phyloP scores from a whole-genome alignment of 2,888 invertebrate species.

The Ophion ellenae region DNA sequence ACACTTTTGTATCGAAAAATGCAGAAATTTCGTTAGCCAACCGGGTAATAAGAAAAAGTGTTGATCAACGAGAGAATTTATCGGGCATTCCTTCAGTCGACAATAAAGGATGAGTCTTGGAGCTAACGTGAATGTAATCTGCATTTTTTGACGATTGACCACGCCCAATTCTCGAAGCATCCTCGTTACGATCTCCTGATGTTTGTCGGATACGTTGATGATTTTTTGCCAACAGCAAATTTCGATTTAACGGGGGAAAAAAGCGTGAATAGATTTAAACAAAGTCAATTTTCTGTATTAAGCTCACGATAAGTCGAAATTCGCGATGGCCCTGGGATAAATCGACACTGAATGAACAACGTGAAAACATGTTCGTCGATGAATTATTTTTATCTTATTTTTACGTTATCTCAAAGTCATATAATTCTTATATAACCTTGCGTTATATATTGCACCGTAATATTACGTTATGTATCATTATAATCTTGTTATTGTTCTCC shows the following conservation, averaged over 20 bases:
- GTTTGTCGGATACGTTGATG: not conserved
- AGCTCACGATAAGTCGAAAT: constrained; percentile 24
- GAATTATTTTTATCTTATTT: too few relatives aligned
- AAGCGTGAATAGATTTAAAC: constrained; percentile 50
- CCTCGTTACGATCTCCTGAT: constrained; percentile 15
- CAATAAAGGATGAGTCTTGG: constrained; percentile 53
- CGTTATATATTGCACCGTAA: too few relatives aligned
- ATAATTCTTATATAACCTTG: too few relatives aligned
- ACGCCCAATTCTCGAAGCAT: constrained; percentile 37
- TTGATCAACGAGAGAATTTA: constrained; percentile 20
- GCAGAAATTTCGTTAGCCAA: constrained; percentile 45
- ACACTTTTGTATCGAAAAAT: constrained; percentile 59
- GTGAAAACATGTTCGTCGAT: too few relatives aligned
- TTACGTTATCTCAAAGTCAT: too few relatives aligned
- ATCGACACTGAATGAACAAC: not conserved
- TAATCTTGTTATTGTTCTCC: too few relatives aligned
- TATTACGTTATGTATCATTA: too few relatives aligned
- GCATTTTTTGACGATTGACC: constrained; percentile 59
- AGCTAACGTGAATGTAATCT: constrained; percentile 36
- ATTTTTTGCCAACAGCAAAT: constrained; percentile 24
- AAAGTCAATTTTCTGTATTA: constrained; percentile 62
- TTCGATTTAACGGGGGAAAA: constrained; percentile 31
- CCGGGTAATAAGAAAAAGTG: not conserved
- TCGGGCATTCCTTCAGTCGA: constrained; percentile 49
- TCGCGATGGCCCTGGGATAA: not conserved